phyloP scores from a whole-genome alignment of 1,140 invertebrate genomes.

The Cydia pomonella region DNA sequence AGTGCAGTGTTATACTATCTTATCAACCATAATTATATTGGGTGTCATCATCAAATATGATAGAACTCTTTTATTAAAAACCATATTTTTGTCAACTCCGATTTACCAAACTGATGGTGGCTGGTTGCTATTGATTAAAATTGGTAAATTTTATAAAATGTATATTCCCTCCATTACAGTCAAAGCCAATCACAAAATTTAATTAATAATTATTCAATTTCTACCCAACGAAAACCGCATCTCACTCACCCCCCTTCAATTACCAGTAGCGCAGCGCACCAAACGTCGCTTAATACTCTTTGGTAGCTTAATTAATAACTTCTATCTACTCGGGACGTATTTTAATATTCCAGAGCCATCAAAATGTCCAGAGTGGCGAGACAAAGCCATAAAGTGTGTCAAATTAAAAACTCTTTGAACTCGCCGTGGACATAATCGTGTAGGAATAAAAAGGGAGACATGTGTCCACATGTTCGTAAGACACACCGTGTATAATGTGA shows the following conservation, averaged over 20 bases:
- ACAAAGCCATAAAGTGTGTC: constrained; percentile 75
- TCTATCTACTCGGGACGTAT: constrained; percentile 45
- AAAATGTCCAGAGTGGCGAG: constrained; percentile 48
- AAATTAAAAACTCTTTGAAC: constrained; percentile 78
- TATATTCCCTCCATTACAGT: not conserved
- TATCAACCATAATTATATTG: no score
- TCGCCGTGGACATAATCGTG: constrained; percentile 70
- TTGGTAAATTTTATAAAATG: not conserved
- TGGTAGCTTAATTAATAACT: constrained; percentile 59
- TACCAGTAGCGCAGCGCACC: constrained; percentile 23
- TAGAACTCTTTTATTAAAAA: no score
- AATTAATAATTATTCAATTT: constrained; percentile 4
- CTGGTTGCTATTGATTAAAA: not conserved
- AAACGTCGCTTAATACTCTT: constrained; percentile 36
- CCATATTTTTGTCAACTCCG: no score
- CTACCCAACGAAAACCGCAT: not conserved
- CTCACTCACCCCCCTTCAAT: not conserved
- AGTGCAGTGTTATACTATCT: no score
- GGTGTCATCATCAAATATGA: no score
- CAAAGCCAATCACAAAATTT: not conserved
- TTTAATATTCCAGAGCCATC: constrained; percentile 50
- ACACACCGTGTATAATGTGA: constrained; percentile 74
- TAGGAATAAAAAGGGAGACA: constrained; percentile 59
- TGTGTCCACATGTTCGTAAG: constrained; percentile 72
- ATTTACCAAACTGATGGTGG: no score